Evolutionary conservation across 1,140 invertebrate species (phyloP), one percentile per base, ranked within the genome.

Genomic region (Luehdorfia chinensis): DNA sequence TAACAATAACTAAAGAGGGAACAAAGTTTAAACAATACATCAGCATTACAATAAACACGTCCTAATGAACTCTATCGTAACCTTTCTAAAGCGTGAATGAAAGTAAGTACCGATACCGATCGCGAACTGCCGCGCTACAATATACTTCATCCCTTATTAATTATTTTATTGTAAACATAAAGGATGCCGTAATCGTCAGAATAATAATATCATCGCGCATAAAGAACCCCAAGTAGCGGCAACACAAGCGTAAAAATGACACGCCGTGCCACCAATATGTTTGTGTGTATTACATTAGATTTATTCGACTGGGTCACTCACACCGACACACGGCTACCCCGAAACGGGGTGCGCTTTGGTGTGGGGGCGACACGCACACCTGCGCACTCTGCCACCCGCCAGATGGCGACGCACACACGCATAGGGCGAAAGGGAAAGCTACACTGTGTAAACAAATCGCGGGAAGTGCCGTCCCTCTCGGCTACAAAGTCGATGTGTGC

Each of bases 181-280:
- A 84, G 72, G 83, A 84, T 77, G 79, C 68, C 76, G 79, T 86
- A 86, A 86, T 86, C 76, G 76, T 74, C 75, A 75, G 79, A 84
- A 86, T 86, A 86, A 86, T 86, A 86, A 84, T 84, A 86, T 81
- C 83, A 83, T 80, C 70, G 74, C 75, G 74, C 70, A 76, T 83
- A 80, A 83, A 83, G 79, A 81, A 84, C 78, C 83, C 83, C 72
- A 75, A 83, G 76, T 84, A 79, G 76, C 72, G 74, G 63, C 75
- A 86, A 86, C 79, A 84, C 83, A 79, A 79, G 78, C 83, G 83
- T 86, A 86, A 86, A 84, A 86, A 86, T 86, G 78, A 86, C 79
- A 84, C 79, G 74, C 65, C 67, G 68, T 55, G 65, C 73, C 61
- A 71, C 70, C 79, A 84, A 85, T 85, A 85, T 85, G 81, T 80